phyloP scores from a whole-genome alignment of 2,113 vertebrate species.

The Rhineura floridana region DNA sequence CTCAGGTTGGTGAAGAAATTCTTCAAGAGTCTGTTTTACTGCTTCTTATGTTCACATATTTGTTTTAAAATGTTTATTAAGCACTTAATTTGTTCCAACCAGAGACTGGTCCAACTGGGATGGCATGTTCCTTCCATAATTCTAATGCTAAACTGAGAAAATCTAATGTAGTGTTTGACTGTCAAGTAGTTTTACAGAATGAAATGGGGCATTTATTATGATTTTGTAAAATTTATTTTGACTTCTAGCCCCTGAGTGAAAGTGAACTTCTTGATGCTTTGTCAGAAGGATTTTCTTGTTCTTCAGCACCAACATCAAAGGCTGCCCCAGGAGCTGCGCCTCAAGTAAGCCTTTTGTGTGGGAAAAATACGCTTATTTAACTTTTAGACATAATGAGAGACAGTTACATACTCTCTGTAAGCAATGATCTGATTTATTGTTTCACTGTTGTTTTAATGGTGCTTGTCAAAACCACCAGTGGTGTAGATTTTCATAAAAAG shows the following conservation, averaged over 20 bases:
- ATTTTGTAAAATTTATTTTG: not conserved
- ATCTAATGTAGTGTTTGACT: not conserved
- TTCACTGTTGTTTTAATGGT: not conserved
- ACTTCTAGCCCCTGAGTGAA: constrained; percentile 72
- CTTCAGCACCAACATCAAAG: constrained; percentile 35
- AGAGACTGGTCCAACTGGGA: too few relatives aligned
- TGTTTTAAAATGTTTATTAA: not conserved
- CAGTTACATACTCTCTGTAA: not conserved
- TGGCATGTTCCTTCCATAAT: not conserved
- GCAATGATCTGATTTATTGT: not conserved
- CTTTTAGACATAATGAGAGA: not conserved
- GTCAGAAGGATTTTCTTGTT: constrained; percentile 69
- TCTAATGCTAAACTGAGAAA: not conserved
- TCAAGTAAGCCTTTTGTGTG: constrained; percentile 42
- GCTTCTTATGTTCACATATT: fast-evolving
- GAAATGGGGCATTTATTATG: not conserved
- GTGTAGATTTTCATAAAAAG: not conserved
- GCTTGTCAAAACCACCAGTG: not conserved
- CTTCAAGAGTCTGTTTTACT: not conserved
- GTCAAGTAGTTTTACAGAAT: not conserved
- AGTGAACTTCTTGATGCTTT: constrained; percentile 72
- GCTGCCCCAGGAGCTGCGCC: constrained; percentile 29
- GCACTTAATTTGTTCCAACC: not conserved
- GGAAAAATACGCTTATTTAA: not conserved
- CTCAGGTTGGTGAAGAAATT: constrained; percentile 60